phyloP scores from a whole-genome alignment of 2,113 vertebrate genomes.

The Saccopteryx leptura region DNA sequence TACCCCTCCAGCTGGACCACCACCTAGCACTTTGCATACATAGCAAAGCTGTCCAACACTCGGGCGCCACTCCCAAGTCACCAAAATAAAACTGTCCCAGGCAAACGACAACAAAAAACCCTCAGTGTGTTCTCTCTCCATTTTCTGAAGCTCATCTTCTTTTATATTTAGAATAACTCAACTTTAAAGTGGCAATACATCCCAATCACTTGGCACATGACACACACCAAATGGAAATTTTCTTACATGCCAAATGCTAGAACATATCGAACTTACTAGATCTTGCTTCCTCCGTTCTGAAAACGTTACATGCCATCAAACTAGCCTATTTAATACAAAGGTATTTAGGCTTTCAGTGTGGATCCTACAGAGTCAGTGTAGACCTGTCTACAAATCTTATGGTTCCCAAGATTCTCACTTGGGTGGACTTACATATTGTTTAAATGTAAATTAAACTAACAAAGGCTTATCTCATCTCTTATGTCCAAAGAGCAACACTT shows the following conservation, averaged over 20 bases:
- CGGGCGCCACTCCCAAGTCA: neutral
- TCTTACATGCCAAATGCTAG: conserved; percentile 32
- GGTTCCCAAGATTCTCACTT: neutral
- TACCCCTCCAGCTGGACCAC: too few relatives aligned
- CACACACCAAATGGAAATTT: conserved; percentile 34
- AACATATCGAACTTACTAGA: neutral
- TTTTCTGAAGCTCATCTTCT: conserved; percentile 7
- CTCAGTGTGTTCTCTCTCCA: neutral
- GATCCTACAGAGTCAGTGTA: neutral
- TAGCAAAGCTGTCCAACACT: neutral
- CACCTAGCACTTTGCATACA: neutral
- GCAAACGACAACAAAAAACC: neutral
- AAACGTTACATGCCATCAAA: conserved; percentile 32
- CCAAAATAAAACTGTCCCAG: neutral
- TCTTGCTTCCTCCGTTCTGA: neutral
- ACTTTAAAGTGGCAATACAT: conserved; percentile 33
- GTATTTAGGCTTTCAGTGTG: neutral
- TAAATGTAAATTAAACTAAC: conserved; percentile 10
- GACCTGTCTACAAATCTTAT: neutral
- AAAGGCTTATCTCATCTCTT: neutral
- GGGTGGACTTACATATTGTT: neutral
- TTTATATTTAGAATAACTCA: conserved; percentile 60
- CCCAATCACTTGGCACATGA: neutral
- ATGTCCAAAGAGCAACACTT: neutral
- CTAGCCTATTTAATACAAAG: conserved; percentile 18